phyloP scores from a whole-genome alignment of 2,888 invertebrate species.

The Ernsta delagoae region DNA sequence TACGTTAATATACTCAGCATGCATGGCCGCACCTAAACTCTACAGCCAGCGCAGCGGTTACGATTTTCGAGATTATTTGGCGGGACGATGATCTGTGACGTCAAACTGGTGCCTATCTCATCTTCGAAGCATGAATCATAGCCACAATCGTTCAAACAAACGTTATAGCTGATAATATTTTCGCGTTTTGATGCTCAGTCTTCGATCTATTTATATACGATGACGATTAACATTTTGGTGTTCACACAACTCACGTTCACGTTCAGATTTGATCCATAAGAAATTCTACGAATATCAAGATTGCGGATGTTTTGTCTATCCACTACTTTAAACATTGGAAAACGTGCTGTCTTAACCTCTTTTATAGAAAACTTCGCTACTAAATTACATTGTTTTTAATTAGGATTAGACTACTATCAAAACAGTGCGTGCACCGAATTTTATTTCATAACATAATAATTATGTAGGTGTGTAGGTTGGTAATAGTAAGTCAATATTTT shows the following conservation, averaged over 20 bases:
- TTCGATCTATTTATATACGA: constrained; percentile 45
- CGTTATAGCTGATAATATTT: constrained; percentile 36
- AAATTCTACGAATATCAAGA: constrained; percentile 16
- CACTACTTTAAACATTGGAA: neutral
- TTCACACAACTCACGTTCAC: constrained; percentile 7
- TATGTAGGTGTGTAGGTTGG: too few species aligned
- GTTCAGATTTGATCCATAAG: constrained; percentile 14
- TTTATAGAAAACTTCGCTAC: too few species aligned
- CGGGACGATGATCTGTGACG: constrained; percentile 34
- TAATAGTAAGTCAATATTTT: too few species aligned
- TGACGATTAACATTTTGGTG: constrained; percentile 40
- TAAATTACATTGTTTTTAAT: too few species aligned
- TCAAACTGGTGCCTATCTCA: constrained; percentile 26
- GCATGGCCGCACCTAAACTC: constrained; percentile 20
- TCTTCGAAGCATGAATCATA: constrained; percentile 38
- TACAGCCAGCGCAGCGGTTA: constrained; percentile 14
- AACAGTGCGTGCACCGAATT: too few species aligned
- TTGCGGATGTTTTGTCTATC: constrained; percentile 27
- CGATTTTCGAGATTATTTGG: constrained; percentile 39
- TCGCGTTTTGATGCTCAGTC: constrained; percentile 31
- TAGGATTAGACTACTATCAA: too few species aligned
- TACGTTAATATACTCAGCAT: constrained; percentile 21
- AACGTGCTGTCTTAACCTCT: neutral
- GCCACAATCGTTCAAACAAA: constrained; percentile 38
- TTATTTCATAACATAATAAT: too few species aligned